Conservation (phyloP, 2,888 invertebrate genomes). For the Patella pellucida region DNA sequence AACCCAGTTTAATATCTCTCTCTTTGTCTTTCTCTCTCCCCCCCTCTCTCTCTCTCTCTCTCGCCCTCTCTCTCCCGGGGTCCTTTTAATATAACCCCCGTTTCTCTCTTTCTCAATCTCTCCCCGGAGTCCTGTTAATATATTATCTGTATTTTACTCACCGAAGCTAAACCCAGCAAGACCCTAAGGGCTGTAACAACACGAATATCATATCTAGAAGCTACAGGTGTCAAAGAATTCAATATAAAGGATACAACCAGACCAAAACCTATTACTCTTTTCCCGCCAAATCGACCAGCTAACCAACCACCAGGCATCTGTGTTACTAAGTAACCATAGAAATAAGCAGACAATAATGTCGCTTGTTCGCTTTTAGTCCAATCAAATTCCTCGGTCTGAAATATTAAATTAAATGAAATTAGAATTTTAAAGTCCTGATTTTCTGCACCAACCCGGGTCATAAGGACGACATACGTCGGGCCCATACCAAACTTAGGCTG, state of each 20-base stretch:
- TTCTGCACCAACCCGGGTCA: too few species aligned
- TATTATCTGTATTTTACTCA: constrained; percentile 26
- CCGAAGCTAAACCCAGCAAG: constrained; percentile 58
- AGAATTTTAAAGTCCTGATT: too few species aligned
- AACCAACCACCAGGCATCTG: constrained; percentile 55
- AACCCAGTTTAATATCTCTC: too few species aligned
- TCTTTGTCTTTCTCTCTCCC: too few species aligned
- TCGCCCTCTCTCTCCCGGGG: too few species aligned
- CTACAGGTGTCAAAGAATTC: constrained; percentile 58
- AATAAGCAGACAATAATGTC: constrained; percentile 53
- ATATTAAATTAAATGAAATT: background rate
- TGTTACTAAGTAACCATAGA: constrained; percentile 58
- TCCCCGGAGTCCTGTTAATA: background rate
- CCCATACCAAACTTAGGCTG: too few species aligned
- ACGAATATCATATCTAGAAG: constrained; percentile 48
- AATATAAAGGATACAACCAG: constrained; percentile 56
- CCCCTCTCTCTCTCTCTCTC: too few species aligned
- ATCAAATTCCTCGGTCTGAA: constrained; percentile 50
- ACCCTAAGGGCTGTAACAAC: constrained; percentile 54
- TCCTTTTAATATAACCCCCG: too few species aligned
- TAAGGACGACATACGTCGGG: too few species aligned
- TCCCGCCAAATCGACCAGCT: constrained; percentile 58
- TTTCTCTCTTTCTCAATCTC: too few species aligned
- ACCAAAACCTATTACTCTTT: constrained; percentile 64
- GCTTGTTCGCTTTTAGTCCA: constrained; percentile 51